Percentiles rank a stretch among this genome's conserved stretches.
phyloP scores from a whole-genome alignment of 2,113 vertebrate genomes.

The Antigone vipio region DNA sequence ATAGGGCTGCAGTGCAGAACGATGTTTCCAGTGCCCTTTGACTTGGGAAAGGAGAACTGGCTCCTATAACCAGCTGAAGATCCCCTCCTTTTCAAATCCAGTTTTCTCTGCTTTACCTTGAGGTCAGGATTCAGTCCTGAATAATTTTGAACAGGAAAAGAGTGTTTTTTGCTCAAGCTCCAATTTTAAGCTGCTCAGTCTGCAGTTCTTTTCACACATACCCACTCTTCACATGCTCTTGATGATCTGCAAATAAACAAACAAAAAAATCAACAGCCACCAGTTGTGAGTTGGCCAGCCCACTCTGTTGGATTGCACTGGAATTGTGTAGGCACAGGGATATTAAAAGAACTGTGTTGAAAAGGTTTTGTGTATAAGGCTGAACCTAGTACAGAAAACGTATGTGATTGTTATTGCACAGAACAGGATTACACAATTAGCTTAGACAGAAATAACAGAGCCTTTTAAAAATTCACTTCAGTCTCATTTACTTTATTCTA shows the following conservation, averaged over 20 bases:
- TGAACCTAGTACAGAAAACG: conserved; percentile 65
- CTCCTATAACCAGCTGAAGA: background rate
- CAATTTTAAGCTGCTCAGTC: conserved; percentile 71
- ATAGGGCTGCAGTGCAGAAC: background rate
- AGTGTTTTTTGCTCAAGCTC: conserved; percentile 52
- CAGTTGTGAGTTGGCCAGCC: conserved; percentile 70
- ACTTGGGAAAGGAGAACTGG: background rate
- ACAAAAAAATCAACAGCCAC: conserved; percentile 72
- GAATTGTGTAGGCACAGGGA: conserved; percentile 67
- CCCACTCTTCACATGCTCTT: conserved; percentile 73
- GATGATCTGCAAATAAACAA: conserved; percentile 76
- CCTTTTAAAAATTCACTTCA: background rate
- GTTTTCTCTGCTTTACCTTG: conserved; percentile 20
- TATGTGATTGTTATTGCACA: conserved; percentile 57
- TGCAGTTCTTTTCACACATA: conserved; percentile 74
- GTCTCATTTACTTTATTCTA: conserved; percentile 12
- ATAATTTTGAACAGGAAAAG: conserved; percentile 40
- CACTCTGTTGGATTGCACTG: conserved; percentile 65
- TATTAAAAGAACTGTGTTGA: conserved; percentile 64
- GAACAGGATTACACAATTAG: conserved; percentile 46
- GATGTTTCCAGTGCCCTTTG: background rate
- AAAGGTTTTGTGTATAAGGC: conserved; percentile 61
- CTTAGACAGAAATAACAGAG: conserved; percentile 23
- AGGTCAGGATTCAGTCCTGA: conserved; percentile 54
- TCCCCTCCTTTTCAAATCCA: background rate